phyloP scores from a whole-genome alignment of 2,797 vertebrate genomes.

The Caiman crocodilus region DNA sequence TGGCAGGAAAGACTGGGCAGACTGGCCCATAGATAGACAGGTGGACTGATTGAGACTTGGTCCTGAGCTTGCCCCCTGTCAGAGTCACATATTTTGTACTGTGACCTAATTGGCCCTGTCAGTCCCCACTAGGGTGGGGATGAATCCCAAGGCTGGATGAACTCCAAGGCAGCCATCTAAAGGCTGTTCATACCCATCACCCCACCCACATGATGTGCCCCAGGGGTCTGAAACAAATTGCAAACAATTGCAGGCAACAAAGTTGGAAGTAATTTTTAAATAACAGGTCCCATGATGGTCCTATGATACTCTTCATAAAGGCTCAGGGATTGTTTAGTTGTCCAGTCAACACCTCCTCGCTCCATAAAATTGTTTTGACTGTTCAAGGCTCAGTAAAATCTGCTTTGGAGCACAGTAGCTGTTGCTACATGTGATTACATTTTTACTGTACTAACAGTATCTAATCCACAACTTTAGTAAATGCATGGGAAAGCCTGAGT shows the following conservation, averaged over 20 bases:
- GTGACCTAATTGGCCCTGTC: background rate
- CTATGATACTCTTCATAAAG: background rate
- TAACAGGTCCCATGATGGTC: rapidly evolving
- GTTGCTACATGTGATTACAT: background rate
- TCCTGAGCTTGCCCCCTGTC: too few relatives aligned
- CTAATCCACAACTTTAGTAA: background rate
- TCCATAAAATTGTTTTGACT: rapidly evolving
- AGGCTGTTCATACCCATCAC: background rate
- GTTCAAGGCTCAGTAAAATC: background rate
- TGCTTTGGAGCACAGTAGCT: background rate
- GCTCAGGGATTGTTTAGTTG: rapidly evolving
- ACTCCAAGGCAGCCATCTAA: background rate
- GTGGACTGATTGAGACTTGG: too few relatives aligned
- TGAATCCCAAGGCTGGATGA: background rate
- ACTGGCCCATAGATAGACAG: too few relatives aligned
- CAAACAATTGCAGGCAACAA: background rate
- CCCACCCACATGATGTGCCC: background rate
- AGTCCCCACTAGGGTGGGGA: background rate
- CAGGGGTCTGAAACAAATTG: rapidly evolving
- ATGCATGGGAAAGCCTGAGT: too few relatives aligned
- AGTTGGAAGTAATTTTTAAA: background rate
- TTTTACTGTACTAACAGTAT: background rate
- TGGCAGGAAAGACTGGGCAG: too few relatives aligned
- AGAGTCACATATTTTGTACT: background rate
- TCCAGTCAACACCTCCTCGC: rapidly evolving